Evolutionary conservation across 2,113 vertebrate species (phyloP), one percentile per base, ranked within the genome.

Genomic region (Nymphicus hollandicus): DNA sequence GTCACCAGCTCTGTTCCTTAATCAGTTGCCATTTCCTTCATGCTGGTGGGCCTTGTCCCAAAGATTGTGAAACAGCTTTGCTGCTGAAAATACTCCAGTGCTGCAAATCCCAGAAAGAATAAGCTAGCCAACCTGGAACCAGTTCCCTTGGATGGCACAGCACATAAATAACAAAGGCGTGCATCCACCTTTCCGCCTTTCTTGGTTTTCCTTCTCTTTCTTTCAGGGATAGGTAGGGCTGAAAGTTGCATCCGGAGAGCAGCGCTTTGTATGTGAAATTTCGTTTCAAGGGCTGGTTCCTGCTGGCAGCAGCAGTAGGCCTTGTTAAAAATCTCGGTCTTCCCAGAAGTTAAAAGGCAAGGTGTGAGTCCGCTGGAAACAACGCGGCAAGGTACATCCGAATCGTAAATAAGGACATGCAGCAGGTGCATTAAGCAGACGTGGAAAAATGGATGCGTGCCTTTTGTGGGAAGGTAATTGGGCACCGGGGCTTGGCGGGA

Each of bases 401-500:
- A 63, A 33, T 60, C 14, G 56, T 77, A 74, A 96, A 95, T 73
- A 70, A 86, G 94, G 94, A 90, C 35, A 73, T 95, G 91, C 86
- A 63, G 74, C 35, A 43, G 92, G 93, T 91, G 83, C 19, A 49
- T 44, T 86, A 93, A 97, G 92, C 80, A 92, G 97, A 73, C 4
- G 7, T 52, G 94, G 91, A 87, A 37, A 61, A 61, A 61, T 61
- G 60, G 60, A 61, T 58, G 33, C 33, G 3, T 35, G 56, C 56
- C 56, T 58, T 58, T 58, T 58, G 56, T 58, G 56, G 56, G 87
- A 39, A 96, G 93, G 97, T 96, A 95, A 97, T 97, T 97, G 97
- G 96, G 96, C 92, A 85, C 66, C 35, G 78, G 92, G 88, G 91
- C 94, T 94, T 96, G 97, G 96, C 88, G 88, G 97, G 96, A 93